Base-by-base conservation (phyloP, 2,888 invertebrate genomes). In the Teleiodes luculella region DNA sequence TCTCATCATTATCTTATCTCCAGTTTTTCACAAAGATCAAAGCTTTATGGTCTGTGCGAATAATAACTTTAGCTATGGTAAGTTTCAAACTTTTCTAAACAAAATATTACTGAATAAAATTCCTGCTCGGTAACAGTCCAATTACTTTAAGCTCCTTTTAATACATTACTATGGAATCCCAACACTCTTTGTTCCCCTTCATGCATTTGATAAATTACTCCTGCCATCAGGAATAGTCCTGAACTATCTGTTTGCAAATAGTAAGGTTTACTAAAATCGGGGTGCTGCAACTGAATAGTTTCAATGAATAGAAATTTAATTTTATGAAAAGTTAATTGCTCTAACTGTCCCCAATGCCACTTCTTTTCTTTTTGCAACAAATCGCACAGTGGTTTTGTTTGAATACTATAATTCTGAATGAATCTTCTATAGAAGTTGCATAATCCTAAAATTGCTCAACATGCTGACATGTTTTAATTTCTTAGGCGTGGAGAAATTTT, bases 51-150 rank as follows among this genome's bases (percentile, higher is more conserved):
- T 67, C 66, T 0, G 66, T 62, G 18, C 37, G 33, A 13, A 68
- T 64, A 4, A 61, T 56, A 1, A 66, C 11, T 18, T 61, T 61
- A 0, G 56, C 65, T 56, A 5, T 67, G 50, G 55, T 67, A 68
- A 0, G 67, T 65, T 14, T 66, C 66, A 36, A 65, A 66, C 30
- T 65, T 66, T 13, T 54, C 18, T 13, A 67, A 52, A 20, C 62
- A 61, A 45, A 37, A 50, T 3, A 68, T 65, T 0, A 68, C 51
- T 0, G 66, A 53, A n/a, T 39, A 65, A 37, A 67, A 59, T 43
- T 67, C 65, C n/a, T 64, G 59, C 47, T 68, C 66, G 0, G 64
- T 62, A 0, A 65, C 62, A 0, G 65, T 64, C 67, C 66, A 65
- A 13, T 53, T 62, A 13, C 55, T 28, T 43, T 64, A 54, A 0